Percentiles rank a stretch among this genome's conserved stretches.
Evolutionary conservation across 2,888 invertebrate genomes (phyloP).

Genomic region (Athalia rosae): DNA sequence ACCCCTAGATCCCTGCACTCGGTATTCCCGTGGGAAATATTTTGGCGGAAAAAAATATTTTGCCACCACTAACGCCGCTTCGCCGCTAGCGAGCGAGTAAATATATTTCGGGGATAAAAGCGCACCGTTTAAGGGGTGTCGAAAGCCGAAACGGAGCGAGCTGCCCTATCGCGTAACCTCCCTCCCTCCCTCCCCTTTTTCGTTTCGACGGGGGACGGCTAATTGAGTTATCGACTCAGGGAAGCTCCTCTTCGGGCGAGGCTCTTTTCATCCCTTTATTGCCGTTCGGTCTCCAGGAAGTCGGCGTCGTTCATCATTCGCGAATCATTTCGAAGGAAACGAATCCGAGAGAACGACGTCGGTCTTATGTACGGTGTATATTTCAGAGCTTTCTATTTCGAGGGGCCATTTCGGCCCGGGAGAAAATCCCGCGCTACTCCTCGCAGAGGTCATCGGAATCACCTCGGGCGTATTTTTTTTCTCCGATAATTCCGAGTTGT

Average conservation of each 20-base stretch:
- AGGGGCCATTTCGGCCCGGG: no score
- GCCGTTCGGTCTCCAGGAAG: slow-evolving; percentile 24
- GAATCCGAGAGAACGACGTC: slow-evolving; percentile 3
- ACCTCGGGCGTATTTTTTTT: no score
- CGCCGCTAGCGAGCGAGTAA: not conserved
- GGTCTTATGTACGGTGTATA: not conserved
- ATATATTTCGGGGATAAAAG: not conserved
- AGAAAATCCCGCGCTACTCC: no score
- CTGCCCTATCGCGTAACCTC: no score
- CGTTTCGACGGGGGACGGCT: not conserved
- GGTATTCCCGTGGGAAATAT: not conserved
- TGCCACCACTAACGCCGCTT: not conserved
- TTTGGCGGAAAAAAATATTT: not conserved
- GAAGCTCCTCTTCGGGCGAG: not conserved
- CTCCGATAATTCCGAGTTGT: no score
- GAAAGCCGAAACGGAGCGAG: no score
- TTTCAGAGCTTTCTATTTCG: no score
- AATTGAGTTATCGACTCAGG: slow-evolving; percentile 38
- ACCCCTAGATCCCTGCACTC: not conserved
- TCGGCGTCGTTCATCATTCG: slow-evolving; percentile 35
- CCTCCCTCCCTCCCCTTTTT: no score
- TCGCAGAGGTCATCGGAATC: no score
- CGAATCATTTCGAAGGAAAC: not conserved
- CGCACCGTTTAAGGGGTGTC: no score
- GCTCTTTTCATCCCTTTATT: slow-evolving; percentile 35